These are phyloP conservation scores for Sepioteuthis lessoniana DNA, from an alignment of 2,888 invertebrate species.

Conservation along the genomic window DNA sequence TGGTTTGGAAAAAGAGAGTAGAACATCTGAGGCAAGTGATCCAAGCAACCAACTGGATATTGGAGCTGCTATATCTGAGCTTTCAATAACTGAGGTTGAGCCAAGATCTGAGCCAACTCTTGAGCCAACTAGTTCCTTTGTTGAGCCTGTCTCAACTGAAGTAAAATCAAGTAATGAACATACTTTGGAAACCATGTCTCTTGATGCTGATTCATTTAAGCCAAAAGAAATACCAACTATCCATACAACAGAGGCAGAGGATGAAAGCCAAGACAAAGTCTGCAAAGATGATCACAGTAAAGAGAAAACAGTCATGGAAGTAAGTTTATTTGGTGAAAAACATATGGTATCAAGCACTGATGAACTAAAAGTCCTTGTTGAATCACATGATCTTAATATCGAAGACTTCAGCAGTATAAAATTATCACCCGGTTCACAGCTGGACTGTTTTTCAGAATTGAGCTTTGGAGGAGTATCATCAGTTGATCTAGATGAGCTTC, in stretches of 20 bases:
- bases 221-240: not conserved
- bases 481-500: not conserved
- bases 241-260: not conserved
- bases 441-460: not conserved
- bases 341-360: not conserved
- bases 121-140: not conserved
- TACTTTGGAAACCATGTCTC: not conserved
- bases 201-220: not conserved
- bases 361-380: not conserved
- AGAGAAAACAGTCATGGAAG: not conserved
- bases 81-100: not conserved
- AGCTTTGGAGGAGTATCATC: not conserved
- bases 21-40: not conserved
- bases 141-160: not conserved
- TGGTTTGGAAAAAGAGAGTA: slow-evolving; percentile 24
- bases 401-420: not conserved
- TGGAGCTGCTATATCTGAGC: not conserved
- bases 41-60: not conserved
- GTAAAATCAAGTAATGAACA: not conserved
- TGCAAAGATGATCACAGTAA: not conserved
- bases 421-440: not conserved
- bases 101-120: not conserved
- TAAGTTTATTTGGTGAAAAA: not conserved
- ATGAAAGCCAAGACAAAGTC: not conserved
- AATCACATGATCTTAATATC: not conserved